phyloP scores from a whole-genome alignment of 2,113 vertebrate species.

The Phycodurus eques region DNA sequence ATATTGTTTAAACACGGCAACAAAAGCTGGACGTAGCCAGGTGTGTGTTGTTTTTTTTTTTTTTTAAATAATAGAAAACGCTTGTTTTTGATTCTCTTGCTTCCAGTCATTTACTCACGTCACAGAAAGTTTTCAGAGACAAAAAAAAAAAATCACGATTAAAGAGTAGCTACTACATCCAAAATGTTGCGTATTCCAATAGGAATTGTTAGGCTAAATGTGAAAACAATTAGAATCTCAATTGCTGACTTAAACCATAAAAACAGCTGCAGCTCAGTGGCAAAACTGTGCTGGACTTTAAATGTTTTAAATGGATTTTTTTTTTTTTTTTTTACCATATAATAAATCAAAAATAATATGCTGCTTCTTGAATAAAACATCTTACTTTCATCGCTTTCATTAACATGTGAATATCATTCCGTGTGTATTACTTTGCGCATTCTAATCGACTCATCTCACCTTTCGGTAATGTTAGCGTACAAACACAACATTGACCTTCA shows the following conservation, averaged over 20 bases:
- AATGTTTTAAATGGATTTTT: too few relatives aligned
- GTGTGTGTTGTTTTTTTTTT: background rate
- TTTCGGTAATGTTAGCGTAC: slow-evolving; percentile 2
- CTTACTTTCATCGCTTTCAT: background rate
- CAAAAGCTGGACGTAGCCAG: background rate
- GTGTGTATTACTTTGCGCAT: background rate
- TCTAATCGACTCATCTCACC: background rate
- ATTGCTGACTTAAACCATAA: too few relatives aligned
- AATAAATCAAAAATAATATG: background rate
- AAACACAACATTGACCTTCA: slow-evolving; percentile 33
- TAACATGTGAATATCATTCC: slow-evolving; percentile 8
- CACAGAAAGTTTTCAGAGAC: background rate
- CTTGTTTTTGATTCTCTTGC: background rate
- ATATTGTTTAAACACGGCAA: background rate
- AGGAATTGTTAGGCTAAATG: too few relatives aligned
- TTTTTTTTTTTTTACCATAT: background rate
- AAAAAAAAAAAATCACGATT: too few relatives aligned
- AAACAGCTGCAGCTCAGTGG: background rate
- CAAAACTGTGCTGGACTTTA: background rate
- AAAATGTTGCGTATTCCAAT: too few relatives aligned
- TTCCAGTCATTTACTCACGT: background rate
- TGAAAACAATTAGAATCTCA: too few relatives aligned
- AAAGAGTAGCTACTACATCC: too few relatives aligned
- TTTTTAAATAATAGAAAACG: background rate
- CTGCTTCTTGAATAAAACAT: background rate